These are phyloP conservation scores for Ellobium chinense DNA, from an alignment of 2,888 invertebrate species.

Conservation along the genomic window DNA sequence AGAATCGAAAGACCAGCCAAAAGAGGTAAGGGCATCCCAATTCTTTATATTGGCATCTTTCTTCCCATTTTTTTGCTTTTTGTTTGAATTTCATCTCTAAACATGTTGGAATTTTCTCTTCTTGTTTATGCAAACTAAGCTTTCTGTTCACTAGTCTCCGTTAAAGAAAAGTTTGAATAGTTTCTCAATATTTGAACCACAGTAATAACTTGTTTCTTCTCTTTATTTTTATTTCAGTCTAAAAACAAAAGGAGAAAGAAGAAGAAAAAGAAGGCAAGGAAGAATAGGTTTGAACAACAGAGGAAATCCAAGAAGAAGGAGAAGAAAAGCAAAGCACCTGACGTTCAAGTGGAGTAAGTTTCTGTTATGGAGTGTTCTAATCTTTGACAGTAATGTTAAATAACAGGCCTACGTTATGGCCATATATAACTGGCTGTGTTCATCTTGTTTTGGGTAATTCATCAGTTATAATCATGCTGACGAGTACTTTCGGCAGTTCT, in stretches of 20 bases:
- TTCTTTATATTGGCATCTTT: not conserved
- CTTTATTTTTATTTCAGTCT: constrained; percentile 59
- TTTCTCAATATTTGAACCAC: too few species aligned
- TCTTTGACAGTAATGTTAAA: too few species aligned
- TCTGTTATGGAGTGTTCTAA: too few species aligned
- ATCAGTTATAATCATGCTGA: too few species aligned
- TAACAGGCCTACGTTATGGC: too few species aligned
- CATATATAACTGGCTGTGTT: too few species aligned
- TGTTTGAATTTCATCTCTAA: too few species aligned
- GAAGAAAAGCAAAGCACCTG: constrained; percentile 47
- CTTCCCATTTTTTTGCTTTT: not conserved
- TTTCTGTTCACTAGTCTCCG: too few species aligned
- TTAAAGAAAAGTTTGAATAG: too few species aligned
- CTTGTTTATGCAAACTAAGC: too few species aligned
- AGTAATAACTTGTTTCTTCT: not conserved
- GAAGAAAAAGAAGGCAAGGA: constrained; percentile 73
- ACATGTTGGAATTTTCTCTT: not conserved
- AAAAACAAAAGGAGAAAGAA: constrained; percentile 75
- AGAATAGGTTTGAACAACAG: constrained; percentile 57
- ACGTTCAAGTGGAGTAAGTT: constrained; percentile 57
- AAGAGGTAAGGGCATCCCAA: constrained; percentile 52
- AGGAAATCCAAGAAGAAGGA: constrained; percentile 48
- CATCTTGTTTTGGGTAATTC: too few species aligned
- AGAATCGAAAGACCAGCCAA: constrained; percentile 37
- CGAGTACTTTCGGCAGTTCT: too few species aligned